Evolutionary conservation across 2,888 invertebrate species (phyloP).

Genomic region (Eurytoma adleriae): DNA sequence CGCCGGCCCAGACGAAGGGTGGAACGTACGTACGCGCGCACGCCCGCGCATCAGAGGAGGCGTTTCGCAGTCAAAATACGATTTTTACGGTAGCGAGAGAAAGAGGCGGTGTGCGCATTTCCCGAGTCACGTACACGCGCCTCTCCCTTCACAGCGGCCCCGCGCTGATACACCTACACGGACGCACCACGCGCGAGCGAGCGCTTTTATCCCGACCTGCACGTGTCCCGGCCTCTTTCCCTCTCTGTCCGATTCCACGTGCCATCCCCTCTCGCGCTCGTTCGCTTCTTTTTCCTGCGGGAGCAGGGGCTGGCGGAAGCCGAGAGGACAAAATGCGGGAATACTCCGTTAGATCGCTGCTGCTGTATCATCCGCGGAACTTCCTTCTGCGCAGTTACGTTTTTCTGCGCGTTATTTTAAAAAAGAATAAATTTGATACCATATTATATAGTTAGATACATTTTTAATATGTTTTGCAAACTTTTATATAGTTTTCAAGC

Average conservation of each 20-base stretch:
- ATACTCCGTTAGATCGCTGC: background rate
- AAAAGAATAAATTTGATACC: no score
- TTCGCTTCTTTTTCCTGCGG: constrained; percentile 1
- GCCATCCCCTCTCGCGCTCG: constrained; percentile 1
- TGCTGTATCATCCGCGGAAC: background rate
- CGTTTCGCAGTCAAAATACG: constrained; percentile 63
- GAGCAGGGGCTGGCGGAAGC: no score
- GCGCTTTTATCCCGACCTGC: constrained; percentile 9
- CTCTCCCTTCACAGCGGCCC: background rate
- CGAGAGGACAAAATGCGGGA: background rate
- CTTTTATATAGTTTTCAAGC: no score
- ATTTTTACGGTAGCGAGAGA: constrained; percentile 63
- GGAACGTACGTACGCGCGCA: background rate
- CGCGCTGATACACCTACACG: background rate
- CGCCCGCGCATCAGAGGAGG: constrained; percentile 4
- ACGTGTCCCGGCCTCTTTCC: background rate
- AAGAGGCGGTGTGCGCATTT: constrained; percentile 42
- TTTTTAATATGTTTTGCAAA: no score
- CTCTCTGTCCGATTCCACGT: background rate
- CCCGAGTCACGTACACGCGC: constrained; percentile 49
- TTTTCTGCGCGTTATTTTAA: no score
- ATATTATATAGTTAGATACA: no score
- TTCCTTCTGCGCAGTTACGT: no score
- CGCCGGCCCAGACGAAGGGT: constrained; percentile 12
- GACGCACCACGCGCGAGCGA: constrained; percentile 4